Base-by-base conservation (phyloP, 2,113 vertebrate species). In the Misgurnus mizolepis region DNA sequence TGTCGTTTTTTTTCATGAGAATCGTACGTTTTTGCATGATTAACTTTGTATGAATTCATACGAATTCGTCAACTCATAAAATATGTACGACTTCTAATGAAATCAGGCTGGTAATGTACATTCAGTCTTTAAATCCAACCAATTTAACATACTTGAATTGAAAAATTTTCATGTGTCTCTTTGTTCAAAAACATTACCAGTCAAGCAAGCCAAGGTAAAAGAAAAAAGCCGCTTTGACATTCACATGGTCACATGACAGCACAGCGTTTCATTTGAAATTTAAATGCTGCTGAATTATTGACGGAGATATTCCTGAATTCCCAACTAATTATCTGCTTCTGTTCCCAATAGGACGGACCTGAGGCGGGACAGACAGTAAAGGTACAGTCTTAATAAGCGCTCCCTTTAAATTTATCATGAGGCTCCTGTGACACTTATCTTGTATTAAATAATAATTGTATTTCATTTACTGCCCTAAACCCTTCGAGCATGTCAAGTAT, bases 301-400 rank as follows among this genome's bases (percentile, higher is more conserved):
- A 90, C 85, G 17, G 80, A 27, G 65, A 86, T 90, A 87, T 90
- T 92, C 94, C 80, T 87, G 83, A 91, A 91, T 91, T 89, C 83
- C 85, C 80, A 4, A 79, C 83, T 92, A 92, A 89, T 91, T 87
- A 79, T 83, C 67, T 85, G 73, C 79, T 82, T 89, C 86, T 86
- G 70, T 85, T 82, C 84, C 84, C 80, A 72, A 49, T 86, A 96
- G 95, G 96, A 98, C 85, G 95, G 96, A 86, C 95, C 95, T 0
- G 95, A 96, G 93, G 95, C 96, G 0, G 95, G 96, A 91, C 96
- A 98, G 86, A 97, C 96, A 0, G 95, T 97, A 90, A 96, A 96
- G 95, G 96, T 98, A 94, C 95, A 95, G 91, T 85, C 86, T 94
- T 90, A 90, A 91, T 90, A 88, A 89, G 89, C 81, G 86, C 82